A percentile compares a stretch with the other conserved stretches of the same genome.
Evolutionary conservation across 30 jellyfish, hydroid and myxozoan genomes (phyloP).

Genomic region (Aurelia coerulea): DNA sequence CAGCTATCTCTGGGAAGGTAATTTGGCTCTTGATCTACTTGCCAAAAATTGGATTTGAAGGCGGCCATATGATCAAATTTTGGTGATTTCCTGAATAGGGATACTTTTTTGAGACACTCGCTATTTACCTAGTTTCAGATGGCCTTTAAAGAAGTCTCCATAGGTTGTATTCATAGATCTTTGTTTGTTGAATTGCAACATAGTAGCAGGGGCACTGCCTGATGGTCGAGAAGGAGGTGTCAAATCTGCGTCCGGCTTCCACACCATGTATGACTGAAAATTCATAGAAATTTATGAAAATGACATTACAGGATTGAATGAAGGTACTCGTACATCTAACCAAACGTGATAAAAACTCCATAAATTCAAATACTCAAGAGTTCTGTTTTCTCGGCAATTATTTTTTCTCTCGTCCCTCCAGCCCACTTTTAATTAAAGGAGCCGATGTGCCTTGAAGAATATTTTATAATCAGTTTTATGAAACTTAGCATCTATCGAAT

Average conservation of each 20-base stretch:
- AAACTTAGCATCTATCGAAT: no score
- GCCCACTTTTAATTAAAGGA: no score
- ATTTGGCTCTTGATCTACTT: no score
- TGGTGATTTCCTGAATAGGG: background rate
- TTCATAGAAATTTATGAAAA: background rate
- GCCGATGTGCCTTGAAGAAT: no score
- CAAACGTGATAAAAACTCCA: background rate
- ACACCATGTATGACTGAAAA: constrained; percentile 73
- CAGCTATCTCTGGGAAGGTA: no score
- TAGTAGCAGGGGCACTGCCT: constrained; percentile 53
- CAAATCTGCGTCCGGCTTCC: constrained; percentile 71
- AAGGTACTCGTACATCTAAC: background rate
- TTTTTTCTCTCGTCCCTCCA: no score
- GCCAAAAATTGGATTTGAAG: no score
- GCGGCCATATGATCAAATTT: no score
- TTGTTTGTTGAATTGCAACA: constrained; percentile 36
- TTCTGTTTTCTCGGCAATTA: no score
- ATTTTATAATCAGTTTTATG: no score
- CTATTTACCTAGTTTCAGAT: constrained; percentile 35
- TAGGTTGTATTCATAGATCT: constrained; percentile 68
- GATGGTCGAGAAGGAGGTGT: constrained; percentile 33
- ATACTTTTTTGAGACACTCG: background rate
- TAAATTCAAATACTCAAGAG: background rate
- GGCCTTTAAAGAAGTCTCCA: constrained; percentile 59
- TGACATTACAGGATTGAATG: background rate